Evolutionary conservation across 2,888 invertebrate species (phyloP).

Genomic region (Antheraea yamamai): DNA sequence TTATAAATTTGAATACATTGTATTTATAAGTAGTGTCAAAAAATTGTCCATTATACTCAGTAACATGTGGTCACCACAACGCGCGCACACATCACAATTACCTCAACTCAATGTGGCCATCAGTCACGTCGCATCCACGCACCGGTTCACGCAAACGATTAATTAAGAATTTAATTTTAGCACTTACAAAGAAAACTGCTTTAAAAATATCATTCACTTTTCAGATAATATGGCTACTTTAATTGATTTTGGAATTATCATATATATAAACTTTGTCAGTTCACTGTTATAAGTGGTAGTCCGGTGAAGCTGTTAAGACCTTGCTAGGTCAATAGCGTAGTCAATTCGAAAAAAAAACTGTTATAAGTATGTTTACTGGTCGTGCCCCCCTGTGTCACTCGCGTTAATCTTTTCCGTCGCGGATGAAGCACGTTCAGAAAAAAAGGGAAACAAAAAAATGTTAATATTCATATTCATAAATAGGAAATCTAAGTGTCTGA

Average conservation of each 20-base stretch:
- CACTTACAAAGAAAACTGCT: conserved; percentile 46
- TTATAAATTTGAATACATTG: no score
- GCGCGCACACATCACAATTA: conserved; percentile 71
- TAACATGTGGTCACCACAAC: neutral
- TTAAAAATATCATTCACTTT: conserved; percentile 1
- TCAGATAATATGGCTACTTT: neutral
- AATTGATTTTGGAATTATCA: neutral
- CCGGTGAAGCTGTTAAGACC: no score
- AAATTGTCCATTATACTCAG: neutral
- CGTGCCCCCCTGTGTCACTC: no score
- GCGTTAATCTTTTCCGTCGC: no score
- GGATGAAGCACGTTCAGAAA: no score
- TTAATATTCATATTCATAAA: no score
- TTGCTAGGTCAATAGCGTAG: no score
- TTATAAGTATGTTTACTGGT: neutral
- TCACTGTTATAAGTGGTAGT: neutral
- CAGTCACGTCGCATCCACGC: conserved; percentile 68
- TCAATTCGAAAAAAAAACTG: no score
- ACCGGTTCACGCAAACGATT: conserved; percentile 61
- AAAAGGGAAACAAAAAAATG: no score
- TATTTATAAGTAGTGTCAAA: neutral
- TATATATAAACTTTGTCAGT: neutral
- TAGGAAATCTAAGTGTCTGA: no score
- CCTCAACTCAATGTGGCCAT: conserved; percentile 67
- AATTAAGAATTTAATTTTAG: conserved; percentile 68